A percentile compares a stretch with the other conserved stretches of the same genome.
These are phyloP conservation scores for Camelus bactrianus DNA, from an alignment of 2,113 vertebrate genomes.

Conservation along the genomic window DNA sequence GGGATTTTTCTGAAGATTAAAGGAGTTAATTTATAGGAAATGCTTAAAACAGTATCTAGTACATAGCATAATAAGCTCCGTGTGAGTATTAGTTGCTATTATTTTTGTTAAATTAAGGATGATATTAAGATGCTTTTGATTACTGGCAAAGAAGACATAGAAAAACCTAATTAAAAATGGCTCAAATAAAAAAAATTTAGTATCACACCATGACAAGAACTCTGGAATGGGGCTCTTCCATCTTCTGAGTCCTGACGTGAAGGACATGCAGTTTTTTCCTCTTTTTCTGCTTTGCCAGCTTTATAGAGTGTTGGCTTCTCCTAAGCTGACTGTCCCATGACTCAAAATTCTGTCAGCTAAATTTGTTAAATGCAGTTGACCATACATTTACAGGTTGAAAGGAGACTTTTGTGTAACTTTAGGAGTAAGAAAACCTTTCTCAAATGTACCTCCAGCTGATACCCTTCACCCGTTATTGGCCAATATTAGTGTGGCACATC, in stretches of 20 bases:
- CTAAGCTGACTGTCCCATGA: background rate
- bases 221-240: background rate
- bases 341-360: background rate
- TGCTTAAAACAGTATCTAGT: background rate
- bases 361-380: background rate
- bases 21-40: background rate
- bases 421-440: background rate
- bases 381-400: background rate
- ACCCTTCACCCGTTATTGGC: background rate
- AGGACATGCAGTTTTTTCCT: background rate
- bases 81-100: background rate
- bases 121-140: background rate
- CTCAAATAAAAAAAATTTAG: background rate
- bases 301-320: background rate
- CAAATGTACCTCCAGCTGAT: background rate
- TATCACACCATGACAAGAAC: background rate
- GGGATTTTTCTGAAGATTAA: background rate
- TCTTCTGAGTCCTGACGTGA: background rate
- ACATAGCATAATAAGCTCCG: background rate
- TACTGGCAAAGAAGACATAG: constrained; percentile 20
- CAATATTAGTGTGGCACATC: background rate
- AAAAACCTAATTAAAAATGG: background rate
- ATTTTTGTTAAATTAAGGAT: background rate
- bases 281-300: constrained; percentile 33
- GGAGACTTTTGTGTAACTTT: background rate